These are phyloP conservation scores for Pachydiplax longipennis DNA, from an alignment of 2,888 invertebrate species.

Conservation along the genomic window DNA sequence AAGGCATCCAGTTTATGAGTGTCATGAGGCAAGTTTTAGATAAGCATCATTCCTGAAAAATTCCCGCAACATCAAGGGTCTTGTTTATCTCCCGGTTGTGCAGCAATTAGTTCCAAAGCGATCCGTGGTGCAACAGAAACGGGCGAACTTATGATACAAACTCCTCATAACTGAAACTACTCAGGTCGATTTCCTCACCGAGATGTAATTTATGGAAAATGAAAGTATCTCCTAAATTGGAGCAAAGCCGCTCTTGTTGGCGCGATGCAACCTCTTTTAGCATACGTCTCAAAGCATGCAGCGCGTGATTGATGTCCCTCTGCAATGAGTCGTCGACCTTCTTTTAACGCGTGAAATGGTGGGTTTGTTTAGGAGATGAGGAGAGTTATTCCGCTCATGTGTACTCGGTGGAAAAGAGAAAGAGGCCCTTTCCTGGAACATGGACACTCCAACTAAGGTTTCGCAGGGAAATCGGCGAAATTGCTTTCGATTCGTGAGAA, in stretches of 20 bases:
- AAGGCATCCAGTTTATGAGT: no score
- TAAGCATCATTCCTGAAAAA: no score
- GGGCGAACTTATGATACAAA: no score
- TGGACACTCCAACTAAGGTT: not conserved
- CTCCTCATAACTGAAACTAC: not conserved
- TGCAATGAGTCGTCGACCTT: not conserved
- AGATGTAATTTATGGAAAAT: not conserved
- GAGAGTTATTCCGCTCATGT: not conserved
- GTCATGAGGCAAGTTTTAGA: no score
- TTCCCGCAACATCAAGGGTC: no score
- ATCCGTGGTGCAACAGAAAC: no score
- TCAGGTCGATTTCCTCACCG: not conserved
- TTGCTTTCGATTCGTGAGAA: not conserved
- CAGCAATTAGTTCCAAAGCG: no score
- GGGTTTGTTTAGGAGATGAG: no score
- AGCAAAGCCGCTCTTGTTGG: not conserved
- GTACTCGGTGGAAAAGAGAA: not conserved
- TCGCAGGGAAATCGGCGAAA: not conserved
- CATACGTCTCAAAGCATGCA: not conserved
- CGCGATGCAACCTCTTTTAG: not conserved
- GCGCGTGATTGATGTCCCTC: not conserved
- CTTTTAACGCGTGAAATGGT: not conserved
- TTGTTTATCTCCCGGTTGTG: no score
- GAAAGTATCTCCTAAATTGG: not conserved
- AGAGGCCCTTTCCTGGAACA: not conserved